Percentiles rank a stretch among this genome's conserved stretches.
Conservation (phyloP, 1,140 invertebrate species). For the Oryzaephilus surinamensis region DNA sequence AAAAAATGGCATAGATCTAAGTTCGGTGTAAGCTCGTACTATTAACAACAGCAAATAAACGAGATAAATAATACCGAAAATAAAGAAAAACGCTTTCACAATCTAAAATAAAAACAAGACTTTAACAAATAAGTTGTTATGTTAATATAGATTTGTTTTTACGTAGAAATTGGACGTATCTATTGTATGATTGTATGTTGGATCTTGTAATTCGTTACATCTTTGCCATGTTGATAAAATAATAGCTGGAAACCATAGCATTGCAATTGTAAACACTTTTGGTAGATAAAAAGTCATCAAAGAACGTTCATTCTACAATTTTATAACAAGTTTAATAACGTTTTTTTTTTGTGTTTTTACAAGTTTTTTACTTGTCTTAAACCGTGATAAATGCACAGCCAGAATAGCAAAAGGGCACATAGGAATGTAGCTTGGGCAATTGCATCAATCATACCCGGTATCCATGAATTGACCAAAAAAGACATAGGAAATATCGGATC, state of each 20-base stretch:
- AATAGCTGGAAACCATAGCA: constrained; percentile 79
- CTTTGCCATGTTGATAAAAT: constrained; percentile 82
- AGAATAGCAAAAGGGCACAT: constrained; percentile 79
- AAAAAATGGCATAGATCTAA: constrained; percentile 94
- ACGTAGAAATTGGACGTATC: constrained; percentile 85
- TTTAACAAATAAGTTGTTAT: too few relatives aligned
- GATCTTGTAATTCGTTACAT: constrained; percentile 79
- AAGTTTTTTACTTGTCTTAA: constrained; percentile 65
- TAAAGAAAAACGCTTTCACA: constrained; percentile 81
- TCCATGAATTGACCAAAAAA: constrained; percentile 80
- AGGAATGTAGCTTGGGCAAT: constrained; percentile 86
- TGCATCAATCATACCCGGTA: constrained; percentile 83
- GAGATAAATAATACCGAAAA: constrained; percentile 73
- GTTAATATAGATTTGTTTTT: constrained; percentile 32
- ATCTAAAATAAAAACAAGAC: constrained; percentile 54
- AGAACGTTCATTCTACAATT: constrained; percentile 70
- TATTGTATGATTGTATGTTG: constrained; percentile 83
- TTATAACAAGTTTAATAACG: constrained; percentile 6
- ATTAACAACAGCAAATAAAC: constrained; percentile 76
- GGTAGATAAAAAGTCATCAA: constrained; percentile 83
- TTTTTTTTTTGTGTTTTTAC: too few relatives aligned
- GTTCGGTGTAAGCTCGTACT: constrained; percentile 83
- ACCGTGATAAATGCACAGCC: constrained; percentile 91
- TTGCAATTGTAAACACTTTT: constrained; percentile 78
- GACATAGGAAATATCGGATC: constrained; percentile 90